Conservation (phyloP, 2,113 vertebrate species). For the Microcebus jonahi region DNA sequence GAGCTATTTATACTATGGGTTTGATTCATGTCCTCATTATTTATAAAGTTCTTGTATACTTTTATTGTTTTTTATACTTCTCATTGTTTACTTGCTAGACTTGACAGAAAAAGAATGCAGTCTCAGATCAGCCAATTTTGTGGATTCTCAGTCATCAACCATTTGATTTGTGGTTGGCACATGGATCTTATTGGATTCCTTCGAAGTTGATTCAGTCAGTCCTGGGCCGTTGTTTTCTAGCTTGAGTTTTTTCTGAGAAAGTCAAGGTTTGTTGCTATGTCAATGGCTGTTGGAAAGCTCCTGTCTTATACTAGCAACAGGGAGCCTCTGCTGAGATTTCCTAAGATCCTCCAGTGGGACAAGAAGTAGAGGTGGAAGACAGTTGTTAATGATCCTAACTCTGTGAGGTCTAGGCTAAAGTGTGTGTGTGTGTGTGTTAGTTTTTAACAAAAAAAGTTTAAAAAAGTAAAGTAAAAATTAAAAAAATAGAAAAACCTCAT, state of each 20-base stretch:
- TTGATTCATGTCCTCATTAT: neutral
- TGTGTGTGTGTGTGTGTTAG: neutral
- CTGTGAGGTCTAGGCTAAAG: neutral
- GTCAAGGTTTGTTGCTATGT: neutral
- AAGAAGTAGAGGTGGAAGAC: neutral
- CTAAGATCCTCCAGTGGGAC: neutral
- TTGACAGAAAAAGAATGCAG: neutral
- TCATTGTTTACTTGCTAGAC: neutral
- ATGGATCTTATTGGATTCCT: neutral
- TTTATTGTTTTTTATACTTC: neutral
- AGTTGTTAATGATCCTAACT: neutral
- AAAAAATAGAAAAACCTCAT: neutral
- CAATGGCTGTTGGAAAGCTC: neutral
- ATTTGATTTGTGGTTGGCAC: neutral
- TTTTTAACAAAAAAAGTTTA: neutral
- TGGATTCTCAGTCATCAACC: neutral
- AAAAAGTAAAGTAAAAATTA: neutral
- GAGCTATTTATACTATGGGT: neutral
- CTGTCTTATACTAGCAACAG: neutral
- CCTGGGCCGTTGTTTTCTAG: neutral
- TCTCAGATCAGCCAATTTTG: neutral
- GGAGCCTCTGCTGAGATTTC: neutral
- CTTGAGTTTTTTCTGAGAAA: neutral
- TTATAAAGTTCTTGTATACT: neutral
- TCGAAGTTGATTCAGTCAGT: neutral